Evolutionary conservation across 2,113 vertebrate species (phyloP).

Genomic region (Nesoenas mayeri): DNA sequence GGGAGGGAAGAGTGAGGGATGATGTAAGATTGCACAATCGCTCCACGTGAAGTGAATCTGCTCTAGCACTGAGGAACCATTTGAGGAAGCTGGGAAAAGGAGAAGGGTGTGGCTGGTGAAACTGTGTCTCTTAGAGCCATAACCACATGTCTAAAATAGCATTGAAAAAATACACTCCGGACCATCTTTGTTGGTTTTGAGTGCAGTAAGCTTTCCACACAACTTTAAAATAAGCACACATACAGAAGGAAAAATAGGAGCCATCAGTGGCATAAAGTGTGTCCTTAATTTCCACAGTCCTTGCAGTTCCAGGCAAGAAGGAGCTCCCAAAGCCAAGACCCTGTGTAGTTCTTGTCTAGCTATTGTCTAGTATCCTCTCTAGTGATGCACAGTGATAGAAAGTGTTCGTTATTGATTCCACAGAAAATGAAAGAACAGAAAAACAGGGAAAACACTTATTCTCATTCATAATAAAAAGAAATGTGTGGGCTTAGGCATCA

Average conservation of each 20-base stretch:
- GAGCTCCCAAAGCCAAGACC: neutral
- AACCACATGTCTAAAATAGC: constrained; percentile 65
- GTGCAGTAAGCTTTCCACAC: neutral
- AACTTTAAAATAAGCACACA: neutral
- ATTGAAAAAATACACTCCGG: constrained; percentile 5
- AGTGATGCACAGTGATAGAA: neutral
- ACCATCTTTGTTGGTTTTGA: constrained; percentile 1
- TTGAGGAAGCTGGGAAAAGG: constrained; percentile 61
- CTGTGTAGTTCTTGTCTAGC: neutral
- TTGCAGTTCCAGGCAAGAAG: neutral
- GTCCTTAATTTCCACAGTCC: neutral
- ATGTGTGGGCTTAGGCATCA: neutral
- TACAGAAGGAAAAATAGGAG: neutral
- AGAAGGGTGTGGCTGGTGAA: constrained; percentile 59
- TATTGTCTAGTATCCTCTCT: neutral
- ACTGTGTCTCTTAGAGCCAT: neutral
- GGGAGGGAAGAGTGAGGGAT: neutral
- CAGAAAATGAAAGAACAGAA: neutral
- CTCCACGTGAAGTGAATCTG: constrained; percentile 1
- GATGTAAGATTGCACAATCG: constrained; percentile 40
- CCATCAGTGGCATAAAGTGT: neutral
- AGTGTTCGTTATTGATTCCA: neutral
- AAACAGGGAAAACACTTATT: neutral
- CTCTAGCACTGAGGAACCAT: neutral
- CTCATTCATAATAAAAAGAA: neutral